Evolutionary conservation across 2,797 vertebrate species (phyloP).

Genomic region (Gymnopithys bicolor): DNA sequence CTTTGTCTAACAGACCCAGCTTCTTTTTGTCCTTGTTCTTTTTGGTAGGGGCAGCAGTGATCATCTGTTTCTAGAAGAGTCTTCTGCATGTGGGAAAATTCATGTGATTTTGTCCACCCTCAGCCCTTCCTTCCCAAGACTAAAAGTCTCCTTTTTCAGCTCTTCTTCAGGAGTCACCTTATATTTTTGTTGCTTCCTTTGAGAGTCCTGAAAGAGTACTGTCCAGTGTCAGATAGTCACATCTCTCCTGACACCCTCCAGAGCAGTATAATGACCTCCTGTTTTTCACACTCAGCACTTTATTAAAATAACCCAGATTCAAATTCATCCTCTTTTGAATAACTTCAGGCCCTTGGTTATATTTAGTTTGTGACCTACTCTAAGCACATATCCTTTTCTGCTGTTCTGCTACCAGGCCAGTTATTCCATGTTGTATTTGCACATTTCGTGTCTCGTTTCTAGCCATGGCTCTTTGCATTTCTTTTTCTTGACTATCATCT

Average conservation of each 20-base stretch:
- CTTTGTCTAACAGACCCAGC: neutral
- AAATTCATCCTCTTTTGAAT: slow-evolving; percentile 62
- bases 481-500: slow-evolving; percentile 48
- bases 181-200: neutral
- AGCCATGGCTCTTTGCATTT: slow-evolving; percentile 4
- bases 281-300: slow-evolving; percentile 59
- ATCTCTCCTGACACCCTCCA: neutral
- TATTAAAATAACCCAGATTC: slow-evolving; percentile 70
- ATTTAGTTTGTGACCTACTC: slow-evolving; percentile 69
- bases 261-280: slow-evolving; percentile 1
- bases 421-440: slow-evolving; percentile 7
- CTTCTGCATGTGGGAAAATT: neutral
- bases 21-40: slow-evolving; percentile 5
- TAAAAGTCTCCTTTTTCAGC: neutral
- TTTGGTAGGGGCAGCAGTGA: neutral
- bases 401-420: slow-evolving; percentile 41
- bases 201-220: neutral
- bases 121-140: neutral
- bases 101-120: neutral
- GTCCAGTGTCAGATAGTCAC: neutral
- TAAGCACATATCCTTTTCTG: slow-evolving; percentile 56
- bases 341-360: slow-evolving; percentile 61
- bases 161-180: neutral
- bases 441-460: slow-evolving; percentile 45
- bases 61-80: neutral